Evolutionary conservation across 2,888 invertebrate genomes (phyloP).

Genomic region (Blera fallax): DNA sequence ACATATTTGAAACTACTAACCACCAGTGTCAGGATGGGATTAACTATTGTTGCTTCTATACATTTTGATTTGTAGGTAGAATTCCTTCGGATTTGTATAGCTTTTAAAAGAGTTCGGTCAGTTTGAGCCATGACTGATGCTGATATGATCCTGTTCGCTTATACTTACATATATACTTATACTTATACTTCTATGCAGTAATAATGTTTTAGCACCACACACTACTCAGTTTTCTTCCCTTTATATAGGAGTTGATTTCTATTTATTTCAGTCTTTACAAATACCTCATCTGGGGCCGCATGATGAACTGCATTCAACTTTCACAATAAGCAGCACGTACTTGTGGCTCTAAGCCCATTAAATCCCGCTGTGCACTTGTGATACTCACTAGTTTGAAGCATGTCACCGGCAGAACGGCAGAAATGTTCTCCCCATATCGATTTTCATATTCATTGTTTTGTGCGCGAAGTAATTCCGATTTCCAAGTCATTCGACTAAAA

Average conservation of each 20-base stretch:
- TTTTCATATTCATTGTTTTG: constrained; percentile 29
- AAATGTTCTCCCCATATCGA: constrained; percentile 30
- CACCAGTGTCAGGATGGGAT: too few relatives aligned
- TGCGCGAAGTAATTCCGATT: constrained; percentile 30
- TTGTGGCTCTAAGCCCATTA: background rate
- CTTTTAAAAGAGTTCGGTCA: too few relatives aligned
- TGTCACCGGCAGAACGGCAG: constrained; percentile 26
- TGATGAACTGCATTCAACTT: constrained; percentile 14
- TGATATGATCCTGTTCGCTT: too few relatives aligned
- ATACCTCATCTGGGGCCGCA: background rate
- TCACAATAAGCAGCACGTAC: background rate
- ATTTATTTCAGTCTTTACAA: background rate
- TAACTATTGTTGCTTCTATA: too few relatives aligned
- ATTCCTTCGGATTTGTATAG: too few relatives aligned
- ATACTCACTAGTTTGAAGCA: background rate
- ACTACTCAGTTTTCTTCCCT: too few relatives aligned
- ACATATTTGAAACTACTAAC: too few relatives aligned
- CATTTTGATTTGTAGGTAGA: too few relatives aligned
- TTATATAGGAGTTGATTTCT: background rate
- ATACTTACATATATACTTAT: too few relatives aligned
- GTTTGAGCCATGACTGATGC: too few relatives aligned
- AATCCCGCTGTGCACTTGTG: constrained; percentile 17
- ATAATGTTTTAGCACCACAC: too few relatives aligned
- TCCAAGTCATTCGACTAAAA: constrained; percentile 48
- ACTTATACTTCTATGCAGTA: too few relatives aligned